A percentile compares a stretch with the other conserved stretches of the same genome.
Evolutionary conservation across 2,888 invertebrate genomes (phyloP).

Genomic region (Eurytoma californica): DNA sequence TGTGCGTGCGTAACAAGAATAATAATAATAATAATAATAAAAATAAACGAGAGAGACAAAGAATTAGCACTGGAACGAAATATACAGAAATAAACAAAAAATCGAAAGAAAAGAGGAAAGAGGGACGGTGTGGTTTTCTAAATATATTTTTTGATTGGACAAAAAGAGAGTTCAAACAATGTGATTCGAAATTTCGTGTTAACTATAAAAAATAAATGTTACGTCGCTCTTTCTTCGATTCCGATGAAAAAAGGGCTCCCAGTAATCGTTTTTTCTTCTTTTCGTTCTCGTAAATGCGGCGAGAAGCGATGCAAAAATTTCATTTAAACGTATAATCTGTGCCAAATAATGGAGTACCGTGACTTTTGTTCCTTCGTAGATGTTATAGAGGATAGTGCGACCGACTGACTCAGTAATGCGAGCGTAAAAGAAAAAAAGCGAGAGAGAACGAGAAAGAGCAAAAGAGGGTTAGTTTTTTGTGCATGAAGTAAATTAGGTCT

Average conservation of each 20-base stretch:
- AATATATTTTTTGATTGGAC: slow-evolving; percentile 12
- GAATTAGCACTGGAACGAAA: slow-evolving; percentile 31
- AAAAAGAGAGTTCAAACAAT: slow-evolving; percentile 14
- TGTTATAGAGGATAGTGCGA: slow-evolving; percentile 61
- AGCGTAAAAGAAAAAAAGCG: slow-evolving; percentile 37
- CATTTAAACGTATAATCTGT: slow-evolving; percentile 69
- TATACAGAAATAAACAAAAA: slow-evolving; percentile 16
- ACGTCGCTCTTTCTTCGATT: slow-evolving; percentile 37
- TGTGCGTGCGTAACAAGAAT: slow-evolving; percentile 30
- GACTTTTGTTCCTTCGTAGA: slow-evolving; percentile 71
- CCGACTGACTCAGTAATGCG: slow-evolving; percentile 53
- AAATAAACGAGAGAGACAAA: slow-evolving; percentile 43
- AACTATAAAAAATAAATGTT: slow-evolving; percentile 16
- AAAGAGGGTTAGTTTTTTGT: slow-evolving; percentile 13
- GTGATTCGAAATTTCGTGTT: slow-evolving; percentile 16
- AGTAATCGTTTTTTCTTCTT: slow-evolving; percentile 50
- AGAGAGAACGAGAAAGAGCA: slow-evolving; percentile 11
- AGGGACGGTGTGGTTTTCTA: slow-evolving; percentile 30
- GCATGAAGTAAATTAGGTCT: slow-evolving; percentile 32
- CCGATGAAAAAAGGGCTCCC: slow-evolving; percentile 25
- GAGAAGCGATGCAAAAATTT: slow-evolving; percentile 47
- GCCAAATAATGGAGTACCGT: slow-evolving; percentile 73
- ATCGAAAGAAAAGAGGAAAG: slow-evolving; percentile 39
- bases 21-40: slow-evolving; percentile 39
- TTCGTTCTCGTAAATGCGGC: slow-evolving; percentile 55